Conservation (phyloP, 2,113 vertebrate genomes). For the Melanerpes aurifrons region DNA sequence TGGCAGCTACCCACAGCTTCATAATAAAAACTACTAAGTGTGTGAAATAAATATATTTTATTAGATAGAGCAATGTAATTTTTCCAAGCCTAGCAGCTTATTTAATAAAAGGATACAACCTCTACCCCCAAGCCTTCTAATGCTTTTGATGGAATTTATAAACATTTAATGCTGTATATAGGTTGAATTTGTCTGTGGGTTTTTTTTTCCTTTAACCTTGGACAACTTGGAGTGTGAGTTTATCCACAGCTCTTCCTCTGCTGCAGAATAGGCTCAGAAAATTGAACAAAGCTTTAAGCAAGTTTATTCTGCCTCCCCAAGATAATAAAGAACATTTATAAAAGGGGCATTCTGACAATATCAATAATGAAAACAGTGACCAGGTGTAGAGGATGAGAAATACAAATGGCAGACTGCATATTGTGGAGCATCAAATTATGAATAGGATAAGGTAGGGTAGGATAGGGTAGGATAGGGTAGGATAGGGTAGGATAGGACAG, state of each 20-base stretch:
- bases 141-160: not conserved
- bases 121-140: not conserved
- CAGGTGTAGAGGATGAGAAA: not conserved
- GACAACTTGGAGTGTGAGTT: not conserved
- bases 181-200: not conserved
- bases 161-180: not conserved
- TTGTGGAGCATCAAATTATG: not conserved
- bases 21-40: not conserved
- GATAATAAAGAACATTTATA: not conserved
- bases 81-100: not conserved
- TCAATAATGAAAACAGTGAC: not conserved
- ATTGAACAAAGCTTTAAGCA: not conserved
- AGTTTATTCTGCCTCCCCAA: not conserved
- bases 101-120: not conserved
- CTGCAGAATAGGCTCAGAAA: not conserved
- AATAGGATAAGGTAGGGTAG: too few relatives aligned
- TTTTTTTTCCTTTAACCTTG: not conserved
- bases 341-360: not conserved
- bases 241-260: not conserved
- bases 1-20: not conserved
- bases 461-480: too few relatives aligned
- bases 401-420: not conserved
- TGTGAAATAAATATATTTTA: not conserved
- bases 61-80: not conserved
- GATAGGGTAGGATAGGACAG: too few relatives aligned